Evolutionary conservation across 2,113 vertebrate species (phyloP).

Genomic region (Bothrops jararaca): DNA sequence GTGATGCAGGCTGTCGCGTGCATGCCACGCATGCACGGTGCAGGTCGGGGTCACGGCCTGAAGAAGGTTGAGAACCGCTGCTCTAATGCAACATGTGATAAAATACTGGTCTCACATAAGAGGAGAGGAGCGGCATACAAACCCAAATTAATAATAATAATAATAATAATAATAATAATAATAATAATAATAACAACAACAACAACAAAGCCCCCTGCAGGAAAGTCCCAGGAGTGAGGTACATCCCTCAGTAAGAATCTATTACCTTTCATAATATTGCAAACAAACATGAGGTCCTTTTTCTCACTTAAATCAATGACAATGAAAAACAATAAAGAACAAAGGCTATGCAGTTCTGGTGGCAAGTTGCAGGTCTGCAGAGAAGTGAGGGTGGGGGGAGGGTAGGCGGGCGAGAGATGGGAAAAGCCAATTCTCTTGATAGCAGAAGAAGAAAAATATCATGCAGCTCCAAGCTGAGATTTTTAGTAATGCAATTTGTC

Average conservation of each 20-base stretch:
- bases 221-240: slow-evolving; percentile 13
- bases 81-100: slow-evolving; percentile 35
- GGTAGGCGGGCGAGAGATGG: no score
- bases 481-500: slow-evolving; percentile 50
- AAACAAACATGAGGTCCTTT: slow-evolving; percentile 38
- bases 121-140: no score
- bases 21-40: no score
- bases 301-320: slow-evolving; percentile 51
- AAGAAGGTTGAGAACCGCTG: no score
- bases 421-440: slow-evolving; percentile 24
- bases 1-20: no score
- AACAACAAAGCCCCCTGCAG: slow-evolving; percentile 27
- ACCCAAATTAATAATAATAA: no score
- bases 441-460: slow-evolving; percentile 42
- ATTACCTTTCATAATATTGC: slow-evolving; percentile 45
- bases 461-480: slow-evolving; percentile 31
- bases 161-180: no score
- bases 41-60: no score
- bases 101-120: slow-evolving; percentile 23
- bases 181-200: no score
- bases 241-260: slow-evolving; percentile 44
- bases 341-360: slow-evolving; percentile 23
- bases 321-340: slow-evolving; percentile 49
- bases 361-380: slow-evolving; percentile 32
- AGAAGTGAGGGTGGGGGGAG: not conserved